These are phyloP conservation scores for Isoperla grammatica DNA, from an alignment of 2,888 invertebrate species.

Conservation along the genomic window DNA sequence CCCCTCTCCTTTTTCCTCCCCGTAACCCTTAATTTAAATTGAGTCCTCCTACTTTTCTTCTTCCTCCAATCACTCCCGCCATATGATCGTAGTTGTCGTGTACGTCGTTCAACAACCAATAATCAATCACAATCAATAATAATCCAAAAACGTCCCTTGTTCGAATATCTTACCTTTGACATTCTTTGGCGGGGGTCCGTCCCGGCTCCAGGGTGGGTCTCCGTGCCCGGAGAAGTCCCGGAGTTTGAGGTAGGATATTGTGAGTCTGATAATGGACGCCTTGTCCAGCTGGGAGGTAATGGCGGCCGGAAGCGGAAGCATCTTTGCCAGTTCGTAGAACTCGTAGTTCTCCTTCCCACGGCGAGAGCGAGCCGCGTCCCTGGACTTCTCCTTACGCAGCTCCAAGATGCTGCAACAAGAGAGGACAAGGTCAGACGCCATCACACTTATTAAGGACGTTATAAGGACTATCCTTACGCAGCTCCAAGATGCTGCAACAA, in stretches of 20 bases:
- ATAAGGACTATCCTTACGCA: conserved; percentile 64
- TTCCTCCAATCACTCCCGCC: no score
- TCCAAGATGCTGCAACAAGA: conserved; percentile 79
- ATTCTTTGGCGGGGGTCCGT: conserved; percentile 71
- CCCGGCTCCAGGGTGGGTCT: conserved; percentile 92
- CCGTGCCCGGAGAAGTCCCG: conserved; percentile 93
- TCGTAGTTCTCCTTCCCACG: conserved; percentile 94
- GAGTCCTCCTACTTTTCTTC: no score
- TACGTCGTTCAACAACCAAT: no score
- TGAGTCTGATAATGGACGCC: conserved; percentile 92
- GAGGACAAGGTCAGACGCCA: conserved; percentile 24
- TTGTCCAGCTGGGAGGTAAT: conserved; percentile 93
- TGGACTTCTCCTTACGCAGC: conserved; percentile 86
- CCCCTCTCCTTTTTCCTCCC: no score
- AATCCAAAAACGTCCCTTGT: no score
- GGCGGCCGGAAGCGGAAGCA: conserved; percentile 84
- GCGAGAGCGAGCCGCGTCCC: conserved; percentile 87
- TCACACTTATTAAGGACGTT: conserved; percentile 5
- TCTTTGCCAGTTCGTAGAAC: conserved; percentile 93
- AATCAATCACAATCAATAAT: no score
- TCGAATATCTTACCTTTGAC: conserved; percentile 62
- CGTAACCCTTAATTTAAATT: no score
- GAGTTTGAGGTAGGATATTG: conserved; percentile 91
- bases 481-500: conserved; percentile 81
- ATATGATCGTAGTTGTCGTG: no score